Percentiles rank a stretch among this genome's conserved stretches.
These are phyloP conservation scores for Rosalia funebris DNA, from an alignment of 2,888 invertebrate species.

Conservation along the genomic window DNA sequence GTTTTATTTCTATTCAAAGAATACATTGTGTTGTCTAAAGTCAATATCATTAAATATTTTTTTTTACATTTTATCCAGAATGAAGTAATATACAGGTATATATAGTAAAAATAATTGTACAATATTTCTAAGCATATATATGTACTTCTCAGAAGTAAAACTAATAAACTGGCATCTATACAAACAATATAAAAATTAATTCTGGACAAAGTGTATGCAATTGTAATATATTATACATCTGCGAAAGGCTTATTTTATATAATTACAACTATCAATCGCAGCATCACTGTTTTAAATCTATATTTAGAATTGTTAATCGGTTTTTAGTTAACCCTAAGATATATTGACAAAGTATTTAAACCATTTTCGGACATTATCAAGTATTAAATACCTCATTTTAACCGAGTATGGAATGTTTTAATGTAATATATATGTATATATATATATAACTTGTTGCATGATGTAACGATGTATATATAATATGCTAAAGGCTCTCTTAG, in stretches of 20 bases:
- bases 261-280: conserved; percentile 62
- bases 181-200: conserved; percentile 48
- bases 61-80: conserved; percentile 61
- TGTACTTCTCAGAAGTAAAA: conserved; percentile 62
- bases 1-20: conserved; percentile 65
- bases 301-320: conserved; percentile 62
- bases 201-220: conserved; percentile 60
- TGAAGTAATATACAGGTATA: conserved; percentile 55
- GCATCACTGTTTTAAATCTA: conserved; percentile 57
- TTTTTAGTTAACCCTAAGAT: conserved; percentile 56
- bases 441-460: conserved; percentile 55
- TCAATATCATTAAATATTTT: conserved; percentile 63
- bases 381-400: conserved; percentile 46
- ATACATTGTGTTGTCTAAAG: conserved; percentile 65
- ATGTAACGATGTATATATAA: conserved; percentile 57
- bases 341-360: conserved; percentile 62
- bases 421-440: conserved; percentile 49
- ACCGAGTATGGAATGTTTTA: conserved; percentile 57
- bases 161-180: conserved; percentile 45
- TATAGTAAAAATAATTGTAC: conserved; percentile 46
- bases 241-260: conserved; percentile 62
- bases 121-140: conserved; percentile 52
- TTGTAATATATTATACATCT: conserved; percentile 61
- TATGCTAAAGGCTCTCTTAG: conserved; percentile 63
- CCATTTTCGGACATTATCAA: conserved; percentile 48